Conservation (phyloP, 2,888 invertebrate species). For the Pollenia angustigena region DNA sequence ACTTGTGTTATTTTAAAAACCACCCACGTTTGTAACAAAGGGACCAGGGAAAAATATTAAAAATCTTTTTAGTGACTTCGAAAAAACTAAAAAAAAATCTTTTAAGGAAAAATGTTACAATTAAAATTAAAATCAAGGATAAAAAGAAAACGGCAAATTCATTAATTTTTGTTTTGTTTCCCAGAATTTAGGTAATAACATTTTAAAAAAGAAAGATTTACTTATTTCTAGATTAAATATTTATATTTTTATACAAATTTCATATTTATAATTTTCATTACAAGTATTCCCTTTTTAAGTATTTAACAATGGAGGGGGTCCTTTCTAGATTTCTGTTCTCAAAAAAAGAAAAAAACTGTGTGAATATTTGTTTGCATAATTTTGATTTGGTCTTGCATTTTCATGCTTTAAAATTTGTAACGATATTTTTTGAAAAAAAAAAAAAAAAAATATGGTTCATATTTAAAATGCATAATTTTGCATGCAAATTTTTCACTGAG, state of each 20-base stretch:
- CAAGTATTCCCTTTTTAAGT: not conserved
- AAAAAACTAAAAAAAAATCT: not conserved
- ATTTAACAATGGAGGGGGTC: not conserved
- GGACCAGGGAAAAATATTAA: not conserved
- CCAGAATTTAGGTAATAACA: slow-evolving; percentile 44
- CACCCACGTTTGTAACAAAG: slow-evolving; percentile 56
- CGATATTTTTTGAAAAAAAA: not conserved
- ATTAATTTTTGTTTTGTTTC: not conserved
- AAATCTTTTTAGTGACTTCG: not conserved
- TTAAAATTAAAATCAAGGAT: slow-evolving; percentile 23
- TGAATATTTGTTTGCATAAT: slow-evolving; percentile 11
- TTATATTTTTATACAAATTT: slow-evolving; percentile 48
- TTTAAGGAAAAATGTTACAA: slow-evolving; percentile 28
- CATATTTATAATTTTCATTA: slow-evolving; percentile 53
- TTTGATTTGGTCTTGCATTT: not conserved
- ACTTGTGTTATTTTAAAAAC: slow-evolving; percentile 57
- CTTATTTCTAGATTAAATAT: slow-evolving; percentile 43
- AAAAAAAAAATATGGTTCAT: not conserved
- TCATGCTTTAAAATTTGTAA: slow-evolving; percentile 5
- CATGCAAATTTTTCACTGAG: slow-evolving; percentile 19
- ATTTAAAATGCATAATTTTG: slow-evolving; percentile 40
- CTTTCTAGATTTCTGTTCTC: not conserved
- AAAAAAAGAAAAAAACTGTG: not conserved
- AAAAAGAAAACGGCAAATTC: slow-evolving; percentile 53
- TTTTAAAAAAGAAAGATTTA: slow-evolving; percentile 15